Evolutionary conservation across 2,888 invertebrate genomes (phyloP), one percentile per base, ranked within the genome.

Genomic region (Glaucopsyche alexis): DNA sequence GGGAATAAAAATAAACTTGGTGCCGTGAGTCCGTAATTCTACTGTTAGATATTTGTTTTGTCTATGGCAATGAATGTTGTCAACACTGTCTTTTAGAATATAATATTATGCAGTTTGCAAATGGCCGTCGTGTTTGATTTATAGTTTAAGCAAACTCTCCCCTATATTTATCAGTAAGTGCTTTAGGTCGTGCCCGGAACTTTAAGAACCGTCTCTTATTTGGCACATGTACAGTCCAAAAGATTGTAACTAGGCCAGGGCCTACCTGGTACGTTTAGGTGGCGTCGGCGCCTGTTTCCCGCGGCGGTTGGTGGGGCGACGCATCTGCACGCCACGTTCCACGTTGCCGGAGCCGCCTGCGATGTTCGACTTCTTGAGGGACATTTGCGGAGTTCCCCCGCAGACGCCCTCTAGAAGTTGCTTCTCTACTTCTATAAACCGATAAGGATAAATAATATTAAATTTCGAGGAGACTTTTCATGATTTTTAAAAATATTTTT

Each of bases 221-320:
- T 29, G 29, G 2, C 29, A 29, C 2, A 29, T 29, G 3, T 29
- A 29, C 29, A 29, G 29, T 29, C 29, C 29, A 29, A 19, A 47
- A 38, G n/a, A n/a, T 7, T 42, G 7, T 16, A 2, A 52, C 8
- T 7, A n/a, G 19, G n/a, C 9, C 9, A 6, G 16, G 16, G 9
- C 16, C 19, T 91, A 97, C 97, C 97, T 98, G 78, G 99, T 99
- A 80, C 99, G 94, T 89, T 98, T 98, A 49, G 99, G 99, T 75
- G 99, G 99, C 29, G 98, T 97, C 66, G 99, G 99, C 45, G 98
- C 98, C 83, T 97, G 97, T 88, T 98, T 98, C 79, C 98, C 98
- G 84, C 97, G 96, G 79, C 97, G 95, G 87, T 97, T 97, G 75
- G 97, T 97, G 72, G 97, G 96, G 80, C 97, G 94, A 76, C 97